Evolutionary conservation across 2,888 invertebrate genomes (phyloP), one percentile per base, ranked within the genome.

Genomic region (Stegophylla sp.): DNA sequence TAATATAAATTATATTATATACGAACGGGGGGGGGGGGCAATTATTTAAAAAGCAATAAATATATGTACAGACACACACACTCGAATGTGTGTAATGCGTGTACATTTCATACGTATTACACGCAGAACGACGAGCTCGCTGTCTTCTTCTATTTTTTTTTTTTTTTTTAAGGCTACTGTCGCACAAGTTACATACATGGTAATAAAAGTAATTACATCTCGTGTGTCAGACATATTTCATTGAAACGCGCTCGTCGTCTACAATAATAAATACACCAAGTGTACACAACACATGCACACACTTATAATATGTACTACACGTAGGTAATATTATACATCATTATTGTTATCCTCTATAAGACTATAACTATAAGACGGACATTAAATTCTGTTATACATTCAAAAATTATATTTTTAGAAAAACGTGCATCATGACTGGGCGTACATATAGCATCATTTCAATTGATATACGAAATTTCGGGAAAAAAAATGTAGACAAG

Each of bases 161-260:
- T 1, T 51, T 10, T 20, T 20, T 10, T 20, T 51, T 71, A 53
- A 53, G 41, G 23, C 53, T 71, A 41, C 53, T 41, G 41, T 53
- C 41, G 13, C 15, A 53, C 28, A 34, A 53, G 34, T 75, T 51
- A 64, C n/a, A n/a, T 34, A 34, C 3, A 34, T 23, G 28, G 34
- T 17, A 51, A 63, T 79, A 71, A 59, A 41, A 79, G 41, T 71
- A 59, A 69, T 79, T 34, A 71, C 45, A 45, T 56, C 28, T 56
- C 26, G 48, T n/a, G 48, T n/a, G 76, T 66, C 45, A 28, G 28
- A 66, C 67, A 59, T 71, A 61, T 71, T 71, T 79, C 66, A 51
- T 48, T 34, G 48, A 23, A 59, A 51, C 34, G 34, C 9, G 56
- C 59, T 59, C 20, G 15, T 59, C n/a, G n/a, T n/a, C n/a, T n/a